Evolutionary conservation across 2,888 invertebrate genomes (phyloP).

Genomic region (Apamea monoglypha): DNA sequence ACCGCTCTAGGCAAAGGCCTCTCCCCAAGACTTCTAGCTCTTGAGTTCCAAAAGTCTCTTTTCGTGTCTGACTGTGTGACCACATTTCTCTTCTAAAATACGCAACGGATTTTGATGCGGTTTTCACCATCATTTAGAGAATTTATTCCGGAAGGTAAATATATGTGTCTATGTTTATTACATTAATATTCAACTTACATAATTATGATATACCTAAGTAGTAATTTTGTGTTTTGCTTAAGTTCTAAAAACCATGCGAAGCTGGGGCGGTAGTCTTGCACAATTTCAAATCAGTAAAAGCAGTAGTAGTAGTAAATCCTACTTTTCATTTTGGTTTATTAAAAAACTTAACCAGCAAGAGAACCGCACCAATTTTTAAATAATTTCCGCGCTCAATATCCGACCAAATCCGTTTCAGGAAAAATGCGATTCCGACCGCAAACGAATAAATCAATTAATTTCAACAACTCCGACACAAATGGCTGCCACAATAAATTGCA

Average conservation of each 20-base stretch:
- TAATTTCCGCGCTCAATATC: not conserved
- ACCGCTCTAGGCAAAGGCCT: too few relatives aligned
- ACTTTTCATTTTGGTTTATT: not conserved
- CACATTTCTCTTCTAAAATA: not conserved
- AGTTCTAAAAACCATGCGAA: not conserved
- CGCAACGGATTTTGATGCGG: not conserved
- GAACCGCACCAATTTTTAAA: not conserved
- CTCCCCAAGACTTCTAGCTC: too few relatives aligned
- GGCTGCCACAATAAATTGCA: slow-evolving; percentile 6
- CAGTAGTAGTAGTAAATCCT: too few relatives aligned
- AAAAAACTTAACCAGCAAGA: not conserved
- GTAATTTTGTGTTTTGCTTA: not conserved
- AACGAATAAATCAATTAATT: slow-evolving; percentile 33
- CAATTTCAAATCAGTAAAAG: not conserved
- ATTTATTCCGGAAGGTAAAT: too few relatives aligned
- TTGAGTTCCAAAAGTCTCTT: too few relatives aligned
- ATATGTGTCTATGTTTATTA: too few relatives aligned
- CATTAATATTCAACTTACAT: not conserved
- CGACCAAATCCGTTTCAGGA: slow-evolving; percentile 3
- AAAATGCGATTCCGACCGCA: not conserved
- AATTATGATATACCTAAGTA: too few relatives aligned
- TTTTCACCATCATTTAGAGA: not conserved
- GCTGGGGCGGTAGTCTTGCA: not conserved
- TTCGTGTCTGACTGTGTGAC: not conserved
- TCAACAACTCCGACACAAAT: slow-evolving; percentile 14